Base-by-base conservation (phyloP, 2,797 vertebrate genomes). In the Podarcis siculus region DNA sequence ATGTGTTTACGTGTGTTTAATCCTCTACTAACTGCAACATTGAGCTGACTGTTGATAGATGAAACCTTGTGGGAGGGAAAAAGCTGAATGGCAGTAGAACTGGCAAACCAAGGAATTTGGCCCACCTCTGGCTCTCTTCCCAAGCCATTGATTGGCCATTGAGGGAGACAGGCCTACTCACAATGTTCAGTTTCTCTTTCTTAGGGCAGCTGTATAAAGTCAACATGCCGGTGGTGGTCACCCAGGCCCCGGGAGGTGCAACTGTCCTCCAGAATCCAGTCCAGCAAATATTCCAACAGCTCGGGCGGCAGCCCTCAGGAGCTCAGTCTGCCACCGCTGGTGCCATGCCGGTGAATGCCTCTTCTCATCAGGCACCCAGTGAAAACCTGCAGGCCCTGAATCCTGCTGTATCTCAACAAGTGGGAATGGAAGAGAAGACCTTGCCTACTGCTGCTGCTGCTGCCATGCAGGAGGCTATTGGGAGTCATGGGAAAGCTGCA, bases 191-290 rank as follows among this genome's bases (percentile, higher is more conserved):
- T 86, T 86, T 95, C 8, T 86, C 42, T 93, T 37, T 73, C 82
- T 30, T 37, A 99, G 99, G 98, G 82, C 98, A 99, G 1, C 96
- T 99, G 85, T 99, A 98, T 94, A 99, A 99, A 93, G 98, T 99
- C 69, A 99, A 98, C 19, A 96, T 99, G 89, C 99, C 99, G 19
- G 97, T 99, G 30, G 96, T 99, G 97, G 98, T 99, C 35, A 97
- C 98, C 7, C 98, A 98, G 94, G 95, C 97, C 75, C 93, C 97
- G 0, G 97, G 96, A 72, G 96, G 97, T 75, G 95, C 97, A 78
- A 95, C 91, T 17, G 45, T 97, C 88, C 89, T 96, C 4, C 93
- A 97, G 79, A 97, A 95, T 45, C 93, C 96, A 4, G 19, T 95
- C 83, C 97, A 97, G 73, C 97, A 97, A 79, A 90, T 97, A 27